Evolutionary conservation across 2,113 vertebrate species (phyloP), one percentile per base, ranked within the genome.

Genomic region (Ailuropoda melanoleuca): DNA sequence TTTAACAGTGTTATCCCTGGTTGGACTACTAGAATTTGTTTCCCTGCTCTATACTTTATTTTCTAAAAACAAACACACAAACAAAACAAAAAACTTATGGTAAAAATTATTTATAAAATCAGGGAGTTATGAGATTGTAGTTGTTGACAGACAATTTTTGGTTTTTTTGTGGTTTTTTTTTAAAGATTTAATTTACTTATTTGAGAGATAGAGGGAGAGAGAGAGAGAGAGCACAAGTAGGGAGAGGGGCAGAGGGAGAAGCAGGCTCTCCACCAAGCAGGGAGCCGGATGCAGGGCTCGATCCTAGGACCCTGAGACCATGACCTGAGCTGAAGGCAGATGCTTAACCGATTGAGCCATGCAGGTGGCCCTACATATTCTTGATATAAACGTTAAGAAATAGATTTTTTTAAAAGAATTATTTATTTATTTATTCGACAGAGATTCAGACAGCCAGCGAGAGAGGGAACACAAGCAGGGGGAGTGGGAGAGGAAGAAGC

Each of bases 101-200:
- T 66, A 93, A 92, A 88, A 21, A 93, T 64, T 46, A 78, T 80
- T 90, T 88, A 80, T 90, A 93, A 58, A 48, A 85, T 74, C 3
- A 83, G 19, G 13, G 90, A 86, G 17, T 81, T 81, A 58, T n/a
- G 92, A 74, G 15, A 46, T 84, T 95, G 2, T 43, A 78, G n/a
- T 83, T 19, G 19, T 13, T 93, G 8, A 66, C 43, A 77, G 83
- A 88, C n/a, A 87, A 34, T 93, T 91, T 95, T 60, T 90, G 29
- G 4, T 43, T 4, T 19, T 18, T 53, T 53, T 14, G 50, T 18
- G 6, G 1, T 29, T 64, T 64, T 31, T 62, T 64, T 66, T 34
- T 34, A 17, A 3, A 68, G 34, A 68, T 37, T 66, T 66, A 34
- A 8, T 66, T 68, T 68, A 34, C 34, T 34, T 34, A 3, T 64